Conservation (phyloP, 2,113 vertebrate species). For the Monopterus albus region DNA sequence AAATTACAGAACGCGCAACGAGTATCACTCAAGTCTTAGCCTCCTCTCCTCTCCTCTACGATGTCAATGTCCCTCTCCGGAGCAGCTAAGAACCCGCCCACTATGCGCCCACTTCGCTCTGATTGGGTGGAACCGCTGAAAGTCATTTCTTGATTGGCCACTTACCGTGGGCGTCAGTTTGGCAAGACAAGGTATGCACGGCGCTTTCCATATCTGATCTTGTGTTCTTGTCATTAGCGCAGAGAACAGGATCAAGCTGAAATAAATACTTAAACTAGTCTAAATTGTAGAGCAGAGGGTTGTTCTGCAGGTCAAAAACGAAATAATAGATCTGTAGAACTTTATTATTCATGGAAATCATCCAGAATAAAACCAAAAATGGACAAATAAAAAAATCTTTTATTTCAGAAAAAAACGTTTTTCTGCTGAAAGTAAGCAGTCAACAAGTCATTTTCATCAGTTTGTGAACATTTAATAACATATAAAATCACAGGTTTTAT, state of each 20-base stretch:
- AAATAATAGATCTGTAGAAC: constrained; percentile 22
- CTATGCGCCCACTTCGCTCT: background rate
- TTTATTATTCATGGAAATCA: background rate
- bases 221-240: constrained; percentile 70
- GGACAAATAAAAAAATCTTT: background rate
- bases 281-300: constrained; percentile 28
- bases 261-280: constrained; percentile 56
- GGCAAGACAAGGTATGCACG: constrained; percentile 20
- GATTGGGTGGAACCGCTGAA: constrained; percentile 55
- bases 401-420: background rate
- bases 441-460: background rate
- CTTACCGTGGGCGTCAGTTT: constrained; percentile 54
- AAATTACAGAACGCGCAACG: constrained; percentile 80
- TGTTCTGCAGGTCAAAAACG: constrained; percentile 30
- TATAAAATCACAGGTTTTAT: background rate
- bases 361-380: background rate
- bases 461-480: background rate
- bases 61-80: constrained; percentile 70
- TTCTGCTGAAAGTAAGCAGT: background rate
- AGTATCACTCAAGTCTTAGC: constrained; percentile 80
- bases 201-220: constrained; percentile 58
- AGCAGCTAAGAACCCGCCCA: constrained; percentile 65
- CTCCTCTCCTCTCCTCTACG: constrained; percentile 70
- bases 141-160: constrained; percentile 54
- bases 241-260: constrained; percentile 63